Evolutionary conservation across 2,797 vertebrate species (phyloP).

Genomic region (Sebastes oblongus): DNA sequence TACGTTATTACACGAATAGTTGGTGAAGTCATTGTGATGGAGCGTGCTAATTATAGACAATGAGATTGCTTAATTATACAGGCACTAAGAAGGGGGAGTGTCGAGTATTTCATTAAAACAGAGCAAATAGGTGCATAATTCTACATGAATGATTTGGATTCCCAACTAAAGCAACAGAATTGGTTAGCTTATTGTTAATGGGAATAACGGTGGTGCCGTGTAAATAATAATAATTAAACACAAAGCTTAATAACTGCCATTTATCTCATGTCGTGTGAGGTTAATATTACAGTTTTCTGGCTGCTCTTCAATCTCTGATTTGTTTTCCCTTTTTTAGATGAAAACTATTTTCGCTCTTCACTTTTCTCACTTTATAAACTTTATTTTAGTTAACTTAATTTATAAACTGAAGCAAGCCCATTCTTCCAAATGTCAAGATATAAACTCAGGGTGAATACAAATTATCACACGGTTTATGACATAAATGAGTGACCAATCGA

Average conservation of each 20-base stretch:
- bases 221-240: background rate
- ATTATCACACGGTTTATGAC: background rate
- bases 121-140: background rate
- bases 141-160: background rate
- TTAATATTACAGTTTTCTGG: background rate
- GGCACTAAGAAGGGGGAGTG: background rate
- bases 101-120: constrained; percentile 9
- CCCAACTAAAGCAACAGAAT: background rate
- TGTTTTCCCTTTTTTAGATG: background rate
- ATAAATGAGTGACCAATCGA: too few relatives aligned
- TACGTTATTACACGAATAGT: constrained; percentile 8
- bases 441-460: background rate
- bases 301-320: background rate
- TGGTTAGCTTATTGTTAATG: background rate
- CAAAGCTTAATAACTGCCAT: background rate
- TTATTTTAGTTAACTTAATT: too few relatives aligned
- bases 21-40: constrained; percentile 41
- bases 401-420: too few relatives aligned
- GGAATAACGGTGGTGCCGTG: background rate
- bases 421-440: background rate
- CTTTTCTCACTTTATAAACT: background rate
- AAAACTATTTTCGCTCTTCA: background rate
- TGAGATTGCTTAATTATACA: constrained; percentile 15
- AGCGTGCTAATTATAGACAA: constrained; percentile 41
- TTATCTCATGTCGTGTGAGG: background rate